phyloP scores from a whole-genome alignment of 2,113 vertebrate genomes.

The Artemisiospiza belli region DNA sequence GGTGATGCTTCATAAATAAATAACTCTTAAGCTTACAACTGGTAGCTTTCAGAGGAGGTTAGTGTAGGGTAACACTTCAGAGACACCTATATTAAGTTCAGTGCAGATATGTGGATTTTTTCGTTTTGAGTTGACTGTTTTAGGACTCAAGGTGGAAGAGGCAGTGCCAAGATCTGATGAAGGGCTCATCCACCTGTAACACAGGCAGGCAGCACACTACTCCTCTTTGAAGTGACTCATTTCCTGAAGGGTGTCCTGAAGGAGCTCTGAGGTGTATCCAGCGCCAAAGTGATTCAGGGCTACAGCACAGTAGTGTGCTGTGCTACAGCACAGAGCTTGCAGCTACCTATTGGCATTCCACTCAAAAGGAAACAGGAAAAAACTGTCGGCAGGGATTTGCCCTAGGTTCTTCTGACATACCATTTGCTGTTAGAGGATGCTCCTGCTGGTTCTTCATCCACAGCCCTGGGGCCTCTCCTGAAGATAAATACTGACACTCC shows the following conservation, averaged over 20 bases:
- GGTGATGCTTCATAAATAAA: not conserved
- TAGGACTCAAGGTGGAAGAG: not conserved
- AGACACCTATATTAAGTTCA: not conserved
- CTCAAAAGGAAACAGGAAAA: not conserved
- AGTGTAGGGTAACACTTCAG: not conserved
- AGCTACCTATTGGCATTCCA: not conserved
- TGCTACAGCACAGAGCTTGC: not conserved
- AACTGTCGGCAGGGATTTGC: not conserved
- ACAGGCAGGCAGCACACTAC: not conserved
- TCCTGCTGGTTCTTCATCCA: not conserved
- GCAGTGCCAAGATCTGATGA: not conserved
- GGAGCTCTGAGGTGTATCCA: not conserved
- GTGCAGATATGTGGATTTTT: not conserved
- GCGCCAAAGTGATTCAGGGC: not conserved
- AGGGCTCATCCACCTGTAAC: not conserved
- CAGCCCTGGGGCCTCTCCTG: not conserved
- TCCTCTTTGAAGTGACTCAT: not conserved
- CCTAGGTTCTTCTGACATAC: rapidly evolving
- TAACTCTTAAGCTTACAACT: not conserved
- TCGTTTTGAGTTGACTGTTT: not conserved
- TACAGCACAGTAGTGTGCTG: too few species aligned
- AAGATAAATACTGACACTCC: not conserved
- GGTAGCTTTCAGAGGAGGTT: not conserved
- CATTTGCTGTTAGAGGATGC: not conserved
- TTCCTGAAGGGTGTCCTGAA: not conserved